phyloP scores from a whole-genome alignment of 2,888 invertebrate genomes.

The Philhelius pedissequus region DNA sequence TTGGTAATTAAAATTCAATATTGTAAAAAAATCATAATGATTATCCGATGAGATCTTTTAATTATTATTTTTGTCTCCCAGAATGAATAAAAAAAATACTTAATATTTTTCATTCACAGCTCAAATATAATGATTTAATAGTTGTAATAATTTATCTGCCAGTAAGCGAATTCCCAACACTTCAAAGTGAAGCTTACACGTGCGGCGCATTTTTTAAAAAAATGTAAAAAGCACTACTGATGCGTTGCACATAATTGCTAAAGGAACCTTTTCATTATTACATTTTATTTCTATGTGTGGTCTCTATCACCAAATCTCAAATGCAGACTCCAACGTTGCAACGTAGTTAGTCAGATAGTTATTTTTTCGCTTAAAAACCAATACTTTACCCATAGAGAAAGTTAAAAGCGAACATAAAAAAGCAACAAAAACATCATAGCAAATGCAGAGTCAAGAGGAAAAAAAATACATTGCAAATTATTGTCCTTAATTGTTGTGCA shows the following conservation, averaged over 20 bases:
- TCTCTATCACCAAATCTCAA: no score
- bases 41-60: constrained; percentile 1
- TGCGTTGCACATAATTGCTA: not conserved
- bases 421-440: not conserved
- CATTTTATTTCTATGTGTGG: no score
- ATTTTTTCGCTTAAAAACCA: not conserved
- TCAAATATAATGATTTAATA: not conserved
- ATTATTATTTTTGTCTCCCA: not conserved
- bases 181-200: not conserved
- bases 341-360: no score
- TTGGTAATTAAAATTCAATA: constrained; percentile 3
- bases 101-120: not conserved
- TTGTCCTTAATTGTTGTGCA: constrained; percentile 38
- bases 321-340: no score
- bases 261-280: no score
- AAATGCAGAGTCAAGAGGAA: not conserved
- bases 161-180: not conserved
- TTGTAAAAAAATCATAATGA: not conserved
- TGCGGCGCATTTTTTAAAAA: not conserved
- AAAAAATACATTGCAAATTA: constrained; percentile 30
- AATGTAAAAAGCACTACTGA: not conserved
- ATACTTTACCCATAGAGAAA: not conserved
- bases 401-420: not conserved
- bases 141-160: not conserved
- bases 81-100: not conserved